Evolutionary conservation across 2,797 vertebrate genomes (phyloP).

Genomic region (Oreonectes daqikongensis): DNA sequence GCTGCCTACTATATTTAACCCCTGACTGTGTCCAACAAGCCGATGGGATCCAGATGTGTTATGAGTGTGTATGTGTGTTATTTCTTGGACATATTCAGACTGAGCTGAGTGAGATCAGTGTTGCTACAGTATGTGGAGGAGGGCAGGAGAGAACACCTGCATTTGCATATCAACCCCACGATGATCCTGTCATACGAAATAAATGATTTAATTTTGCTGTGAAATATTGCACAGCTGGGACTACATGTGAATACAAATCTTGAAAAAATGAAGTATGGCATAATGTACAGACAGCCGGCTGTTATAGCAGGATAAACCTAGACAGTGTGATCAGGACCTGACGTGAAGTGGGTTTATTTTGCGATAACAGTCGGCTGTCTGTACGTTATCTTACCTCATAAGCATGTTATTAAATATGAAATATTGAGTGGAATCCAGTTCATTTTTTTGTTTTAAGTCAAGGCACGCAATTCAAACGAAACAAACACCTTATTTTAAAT

Average conservation of each 20-base stretch:
- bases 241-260: not conserved
- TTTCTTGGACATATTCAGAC: not conserved
- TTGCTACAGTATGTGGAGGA: not conserved
- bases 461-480: too few relatives aligned
- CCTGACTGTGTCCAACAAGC: conserved; percentile 54
- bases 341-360: too few relatives aligned
- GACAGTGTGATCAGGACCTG: too few relatives aligned
- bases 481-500: too few relatives aligned
- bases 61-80: conserved; percentile 3
- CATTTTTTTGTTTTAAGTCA: too few relatives aligned
- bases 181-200: conserved; percentile 6
- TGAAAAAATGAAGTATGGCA: too few relatives aligned
- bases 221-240: not conserved
- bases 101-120: conserved; percentile 14
- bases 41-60: conserved; percentile 72
- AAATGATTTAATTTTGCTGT: not conserved
- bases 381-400: too few relatives aligned
- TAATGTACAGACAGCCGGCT: too few relatives aligned
- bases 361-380: too few relatives aligned
- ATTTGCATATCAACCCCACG: conserved; percentile 3
- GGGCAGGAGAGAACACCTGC: not conserved
- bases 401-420: too few relatives aligned
- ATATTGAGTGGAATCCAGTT: too few relatives aligned
- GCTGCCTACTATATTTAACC: conserved; percentile 63
- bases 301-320: too few relatives aligned